These are phyloP conservation scores for Callaeas wilsoni DNA, from an alignment of 2,113 vertebrate species.

Conservation along the genomic window DNA sequence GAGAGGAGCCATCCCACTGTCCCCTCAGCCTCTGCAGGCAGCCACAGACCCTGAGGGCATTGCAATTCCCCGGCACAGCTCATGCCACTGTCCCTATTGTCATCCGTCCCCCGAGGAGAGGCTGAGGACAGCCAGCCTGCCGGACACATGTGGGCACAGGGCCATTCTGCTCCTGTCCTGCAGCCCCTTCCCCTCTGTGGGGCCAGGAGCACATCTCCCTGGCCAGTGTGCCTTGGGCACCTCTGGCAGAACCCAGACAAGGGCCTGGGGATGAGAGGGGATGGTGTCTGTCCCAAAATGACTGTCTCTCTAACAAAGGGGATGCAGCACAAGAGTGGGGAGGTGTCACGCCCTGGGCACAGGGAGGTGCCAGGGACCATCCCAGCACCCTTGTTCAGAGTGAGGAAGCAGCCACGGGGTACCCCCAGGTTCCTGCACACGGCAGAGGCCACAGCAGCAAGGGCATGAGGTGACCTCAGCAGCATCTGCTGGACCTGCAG, in stretches of 20 bases:
- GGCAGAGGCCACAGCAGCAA: neutral
- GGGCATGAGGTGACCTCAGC: neutral
- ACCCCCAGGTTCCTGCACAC: neutral
- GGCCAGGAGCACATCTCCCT: neutral
- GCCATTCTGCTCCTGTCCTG: neutral
- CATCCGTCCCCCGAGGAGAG: neutral
- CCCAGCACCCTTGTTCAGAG: neutral
- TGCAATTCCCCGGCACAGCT: accelerated
- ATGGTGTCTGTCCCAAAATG: neutral
- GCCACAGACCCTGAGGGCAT: neutral
- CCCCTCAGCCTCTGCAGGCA: neutral
- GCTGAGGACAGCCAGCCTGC: neutral
- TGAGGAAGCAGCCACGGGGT: neutral
- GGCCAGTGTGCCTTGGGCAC: neutral
- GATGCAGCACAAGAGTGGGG: neutral
- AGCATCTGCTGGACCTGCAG: neutral
- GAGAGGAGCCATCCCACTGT: neutral
- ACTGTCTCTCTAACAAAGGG: accelerated
- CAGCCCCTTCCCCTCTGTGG: neutral
- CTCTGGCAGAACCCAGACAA: neutral
- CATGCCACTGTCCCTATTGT: neutral
- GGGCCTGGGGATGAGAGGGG: neutral
- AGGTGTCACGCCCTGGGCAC: neutral
- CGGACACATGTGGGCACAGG: accelerated
- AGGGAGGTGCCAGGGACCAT: neutral